Percentiles rank a stretch among this genome's conserved stretches.
Evolutionary conservation across 30 jellyfish, hydroid and myxozoan genomes (phyloP).

Genomic region (Aurelia aurita complex sp. Pacific): DNA sequence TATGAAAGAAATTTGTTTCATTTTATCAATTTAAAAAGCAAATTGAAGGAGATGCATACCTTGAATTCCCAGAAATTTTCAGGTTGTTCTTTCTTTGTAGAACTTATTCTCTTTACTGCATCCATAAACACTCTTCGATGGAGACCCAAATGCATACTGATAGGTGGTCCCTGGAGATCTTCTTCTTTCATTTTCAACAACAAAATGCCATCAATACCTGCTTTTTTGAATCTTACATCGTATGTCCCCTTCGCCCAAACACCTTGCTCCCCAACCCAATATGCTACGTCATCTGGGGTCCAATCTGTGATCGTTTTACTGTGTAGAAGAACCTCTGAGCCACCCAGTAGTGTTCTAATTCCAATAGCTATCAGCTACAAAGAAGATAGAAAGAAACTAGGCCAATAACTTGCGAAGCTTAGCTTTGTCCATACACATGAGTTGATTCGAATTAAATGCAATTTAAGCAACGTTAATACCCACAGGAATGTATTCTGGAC

Average conservation of each 20-base stretch:
- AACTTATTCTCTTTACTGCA: constrained; percentile 37
- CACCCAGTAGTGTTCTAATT: constrained; percentile 46
- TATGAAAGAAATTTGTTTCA: too few relatives aligned
- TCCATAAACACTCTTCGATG: constrained; percentile 77
- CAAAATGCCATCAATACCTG: constrained; percentile 93
- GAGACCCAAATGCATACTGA: constrained; percentile 69
- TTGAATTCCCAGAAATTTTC: constrained; percentile 88
- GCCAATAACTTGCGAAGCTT: background rate
- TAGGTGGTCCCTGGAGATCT: constrained; percentile 70
- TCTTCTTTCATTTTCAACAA: constrained; percentile 65
- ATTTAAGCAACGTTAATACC: too few relatives aligned
- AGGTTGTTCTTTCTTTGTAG: constrained; percentile 34
- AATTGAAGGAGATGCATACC: constrained; percentile 25
- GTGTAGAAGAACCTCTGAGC: constrained; percentile 55
- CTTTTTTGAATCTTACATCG: constrained; percentile 74
- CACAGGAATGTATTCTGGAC: too few relatives aligned
- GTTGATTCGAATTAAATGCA: too few relatives aligned
- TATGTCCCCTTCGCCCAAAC: constrained; percentile 86
- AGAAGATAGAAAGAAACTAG: background rate
- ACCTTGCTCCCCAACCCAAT: constrained; percentile 96
- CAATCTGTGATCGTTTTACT: constrained; percentile 80
- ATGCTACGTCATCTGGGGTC: constrained; percentile 90
- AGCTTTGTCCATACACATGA: too few relatives aligned
- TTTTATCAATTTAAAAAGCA: too few relatives aligned
- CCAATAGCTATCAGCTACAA: constrained; percentile 77